These are phyloP conservation scores for Agrotis puta DNA, from an alignment of 2,888 invertebrate genomes.

Conservation along the genomic window DNA sequence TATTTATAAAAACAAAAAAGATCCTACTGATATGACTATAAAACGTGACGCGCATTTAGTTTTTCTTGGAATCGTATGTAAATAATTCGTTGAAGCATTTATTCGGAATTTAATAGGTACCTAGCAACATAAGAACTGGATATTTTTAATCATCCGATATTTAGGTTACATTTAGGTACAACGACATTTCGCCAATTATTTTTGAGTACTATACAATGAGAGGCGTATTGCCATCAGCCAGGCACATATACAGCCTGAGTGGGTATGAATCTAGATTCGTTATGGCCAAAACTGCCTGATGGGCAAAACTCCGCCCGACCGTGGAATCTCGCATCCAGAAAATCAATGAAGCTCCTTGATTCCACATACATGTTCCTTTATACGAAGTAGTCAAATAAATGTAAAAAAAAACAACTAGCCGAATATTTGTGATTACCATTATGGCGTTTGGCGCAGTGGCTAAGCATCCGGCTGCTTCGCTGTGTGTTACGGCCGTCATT, in stretches of 20 bases:
- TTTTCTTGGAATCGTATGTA: constrained; percentile 37
- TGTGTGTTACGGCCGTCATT: no score
- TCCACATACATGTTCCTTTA: background rate
- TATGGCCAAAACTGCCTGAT: no score
- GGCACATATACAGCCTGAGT: background rate
- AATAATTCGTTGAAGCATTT: constrained; percentile 29
- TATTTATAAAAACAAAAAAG: constrained; percentile 36
- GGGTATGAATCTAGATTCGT: background rate
- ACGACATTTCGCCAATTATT: no score
- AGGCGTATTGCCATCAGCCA: no score
- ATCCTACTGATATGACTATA: constrained; percentile 36
- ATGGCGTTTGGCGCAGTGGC: no score
- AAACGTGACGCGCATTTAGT: background rate
- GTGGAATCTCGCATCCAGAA: background rate
- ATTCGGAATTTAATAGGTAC: constrained; percentile 4
- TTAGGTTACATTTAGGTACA: no score
- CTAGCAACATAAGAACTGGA: background rate
- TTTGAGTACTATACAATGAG: no score
- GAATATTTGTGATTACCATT: background rate
- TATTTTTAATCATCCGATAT: background rate
- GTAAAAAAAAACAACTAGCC: background rate
- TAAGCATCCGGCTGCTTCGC: no score
- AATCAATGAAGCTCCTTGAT: background rate
- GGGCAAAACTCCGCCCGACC: background rate
- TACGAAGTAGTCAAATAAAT: no score